These are phyloP conservation scores for Anthrax anthrax DNA, from an alignment of 2,888 invertebrate species.

Conservation along the genomic window DNA sequence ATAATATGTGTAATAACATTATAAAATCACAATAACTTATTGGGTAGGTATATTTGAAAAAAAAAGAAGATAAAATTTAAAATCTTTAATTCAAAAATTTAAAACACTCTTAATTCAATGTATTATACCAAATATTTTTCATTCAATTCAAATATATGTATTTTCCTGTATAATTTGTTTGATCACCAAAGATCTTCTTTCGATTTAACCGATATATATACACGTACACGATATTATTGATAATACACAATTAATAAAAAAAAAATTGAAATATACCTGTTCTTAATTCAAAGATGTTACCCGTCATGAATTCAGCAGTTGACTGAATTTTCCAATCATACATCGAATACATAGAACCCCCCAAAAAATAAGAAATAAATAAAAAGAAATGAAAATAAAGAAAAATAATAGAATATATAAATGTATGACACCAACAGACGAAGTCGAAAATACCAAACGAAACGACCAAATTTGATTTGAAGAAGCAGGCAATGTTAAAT, in stretches of 20 bases:
- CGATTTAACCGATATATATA: neutral
- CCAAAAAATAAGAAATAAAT: constrained; percentile 11
- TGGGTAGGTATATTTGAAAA: too few relatives aligned
- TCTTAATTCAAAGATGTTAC: constrained; percentile 24
- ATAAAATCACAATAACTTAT: too few relatives aligned
- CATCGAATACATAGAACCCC: constrained; percentile 33
- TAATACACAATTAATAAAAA: neutral
- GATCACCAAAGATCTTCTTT: too few relatives aligned
- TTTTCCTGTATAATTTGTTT: too few relatives aligned
- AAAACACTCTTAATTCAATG: too few relatives aligned
- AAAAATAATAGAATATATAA: neutral
- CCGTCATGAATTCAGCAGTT: constrained; percentile 36
- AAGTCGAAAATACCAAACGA: neutral
- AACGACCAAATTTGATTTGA: too few relatives aligned
- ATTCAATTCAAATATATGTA: too few relatives aligned
- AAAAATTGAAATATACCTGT: neutral
- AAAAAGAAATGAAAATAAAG: neutral
- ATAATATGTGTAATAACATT: too few relatives aligned
- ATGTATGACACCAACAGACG: neutral
- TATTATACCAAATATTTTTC: too few relatives aligned
- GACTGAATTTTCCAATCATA: constrained; percentile 34
- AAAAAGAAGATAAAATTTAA: too few relatives aligned
- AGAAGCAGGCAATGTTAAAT: too few relatives aligned
- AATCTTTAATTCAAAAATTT: too few relatives aligned
- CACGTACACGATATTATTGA: neutral